phyloP scores from a whole-genome alignment of 2,113 vertebrate species.

The Acanthisitta chloris region DNA sequence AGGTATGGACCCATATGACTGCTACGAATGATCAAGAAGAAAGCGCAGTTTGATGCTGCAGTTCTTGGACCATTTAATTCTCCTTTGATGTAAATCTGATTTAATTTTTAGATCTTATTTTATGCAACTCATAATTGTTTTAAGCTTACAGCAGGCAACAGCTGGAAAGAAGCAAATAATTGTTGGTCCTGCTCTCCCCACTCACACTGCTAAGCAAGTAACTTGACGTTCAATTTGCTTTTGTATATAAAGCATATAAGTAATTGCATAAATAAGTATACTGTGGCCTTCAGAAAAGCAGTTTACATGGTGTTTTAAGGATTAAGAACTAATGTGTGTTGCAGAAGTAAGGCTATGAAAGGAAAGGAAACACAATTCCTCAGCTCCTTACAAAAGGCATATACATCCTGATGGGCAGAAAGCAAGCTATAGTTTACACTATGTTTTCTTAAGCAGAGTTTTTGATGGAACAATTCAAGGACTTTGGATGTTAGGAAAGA shows the following conservation, averaged over 20 bases:
- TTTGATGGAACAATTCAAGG: neutral
- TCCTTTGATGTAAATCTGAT: neutral
- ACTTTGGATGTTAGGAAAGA: neutral
- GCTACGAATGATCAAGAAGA: neutral
- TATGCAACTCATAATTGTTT: neutral
- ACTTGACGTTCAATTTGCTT: neutral
- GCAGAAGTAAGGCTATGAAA: neutral
- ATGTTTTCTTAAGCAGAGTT: neutral
- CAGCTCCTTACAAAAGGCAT: neutral
- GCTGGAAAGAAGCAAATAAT: neutral
- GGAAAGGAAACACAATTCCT: neutral
- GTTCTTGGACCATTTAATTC: neutral
- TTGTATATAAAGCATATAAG: neutral
- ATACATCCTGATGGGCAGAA: neutral
- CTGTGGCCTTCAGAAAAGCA: neutral
- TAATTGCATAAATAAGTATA: neutral
- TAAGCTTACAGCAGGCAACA: neutral
- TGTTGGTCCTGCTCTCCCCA: neutral
- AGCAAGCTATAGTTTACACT: neutral
- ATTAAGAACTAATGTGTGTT: neutral
- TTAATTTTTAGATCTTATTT: neutral
- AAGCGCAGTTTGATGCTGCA: neutral
- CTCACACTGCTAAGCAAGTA: neutral
- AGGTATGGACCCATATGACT: neutral
- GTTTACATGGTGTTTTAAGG: neutral